Evolutionary conservation across 2,113 vertebrate species (phyloP), one percentile per base, ranked within the genome.

Genomic region (Tachysurus vachellii): DNA sequence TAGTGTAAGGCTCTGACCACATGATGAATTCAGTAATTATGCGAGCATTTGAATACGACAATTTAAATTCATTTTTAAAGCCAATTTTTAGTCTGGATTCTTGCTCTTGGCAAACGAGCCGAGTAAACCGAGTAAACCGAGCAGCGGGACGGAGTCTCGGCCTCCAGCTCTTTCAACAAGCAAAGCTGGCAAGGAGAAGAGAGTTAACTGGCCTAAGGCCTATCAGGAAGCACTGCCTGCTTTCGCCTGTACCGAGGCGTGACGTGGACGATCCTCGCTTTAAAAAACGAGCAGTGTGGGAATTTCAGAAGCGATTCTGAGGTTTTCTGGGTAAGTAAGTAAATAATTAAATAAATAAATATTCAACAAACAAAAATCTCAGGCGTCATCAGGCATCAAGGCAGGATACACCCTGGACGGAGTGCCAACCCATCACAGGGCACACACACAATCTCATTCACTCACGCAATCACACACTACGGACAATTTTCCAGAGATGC

Each of bases 291-390:
- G 76, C 36, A 2, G n/a, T 44, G 42, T 75, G 80, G 70, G 68
- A 82, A 64, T 82, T 75, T 56, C 85, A n/a, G 28, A 61, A 71
- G 85, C 68, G 14, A 23, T 82, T 61, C 16, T 17, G 70, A 44
- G 28, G 66, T 56, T 70, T 64, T 73, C 54, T n/a, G 61, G 16
- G 42, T 75, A 64, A 82, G 75, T 36, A 64, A 87, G 31, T 31
- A 19, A 56, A 80, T 19, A 77, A 12, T 23, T 7, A 0, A 75
- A 75, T 14, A 53, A 76, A 26, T 0, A 50, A 50, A n/a, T n/a
- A n/a, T n/a, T n/a, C n/a, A n/a, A 50, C 8, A 50, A 50, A 50
- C 62, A 64, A 82, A 36, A 36, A 36, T n/a, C n/a, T n/a, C n/a
- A n/a, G n/a, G n/a, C n/a, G n/a, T n/a, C n/a, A n/a, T n/a, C n/a